Base-by-base conservation (phyloP, 2,113 vertebrate genomes). In the Octodon degus region DNA sequence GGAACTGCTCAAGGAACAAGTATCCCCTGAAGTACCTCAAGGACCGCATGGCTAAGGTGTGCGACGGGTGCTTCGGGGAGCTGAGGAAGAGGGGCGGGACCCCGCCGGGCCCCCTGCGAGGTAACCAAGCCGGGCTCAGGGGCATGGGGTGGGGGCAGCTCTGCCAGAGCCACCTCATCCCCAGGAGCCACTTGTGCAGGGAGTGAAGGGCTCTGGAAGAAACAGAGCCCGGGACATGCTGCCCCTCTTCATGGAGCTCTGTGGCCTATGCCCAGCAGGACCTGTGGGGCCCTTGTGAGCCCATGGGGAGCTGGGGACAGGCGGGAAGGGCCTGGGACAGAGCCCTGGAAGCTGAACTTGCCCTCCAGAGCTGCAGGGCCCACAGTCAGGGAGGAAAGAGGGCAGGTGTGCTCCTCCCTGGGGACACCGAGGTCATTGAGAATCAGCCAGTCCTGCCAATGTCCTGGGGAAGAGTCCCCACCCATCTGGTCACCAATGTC, bases 21-120 rank as follows among this genome's bases (percentile, higher is more conserved):
- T 99, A 99, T 97, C 99, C 99, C 7, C 98, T 99, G 96, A 99
- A 99, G 98, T 99, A 99, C 98, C 99, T 99, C 98, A 99, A 99
- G 97, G 99, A 99, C 96, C 99, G 99, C 70, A 98, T 99, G 98
- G 99, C 99, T 95, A 99, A 99, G 99, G 99, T 99, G 94, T 99
- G 99, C 92, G 99, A 99, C 22, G 99, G 98, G 98, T 99, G 99
- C 98, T 99, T 99, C n/a, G 94, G 90, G 9, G 99, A 99, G 97
- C 98, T 99, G 25, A 99, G 98, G 97, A 99, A 98, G 97, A 98
- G 98, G 99, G 99, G 99, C 98, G 98, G 96, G 94, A 92, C 96
- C 2, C 32, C 88, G 85, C 96, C 96, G 0, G 93, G 93, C 37
- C 83, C 96, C n/a, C 24, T 87, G 96, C 93, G 96, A 97, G 97